A percentile compares a stretch with the other conserved stretches of the same genome.
phyloP scores from a whole-genome alignment of 2,113 vertebrate genomes.

The Sylvia atricapilla region DNA sequence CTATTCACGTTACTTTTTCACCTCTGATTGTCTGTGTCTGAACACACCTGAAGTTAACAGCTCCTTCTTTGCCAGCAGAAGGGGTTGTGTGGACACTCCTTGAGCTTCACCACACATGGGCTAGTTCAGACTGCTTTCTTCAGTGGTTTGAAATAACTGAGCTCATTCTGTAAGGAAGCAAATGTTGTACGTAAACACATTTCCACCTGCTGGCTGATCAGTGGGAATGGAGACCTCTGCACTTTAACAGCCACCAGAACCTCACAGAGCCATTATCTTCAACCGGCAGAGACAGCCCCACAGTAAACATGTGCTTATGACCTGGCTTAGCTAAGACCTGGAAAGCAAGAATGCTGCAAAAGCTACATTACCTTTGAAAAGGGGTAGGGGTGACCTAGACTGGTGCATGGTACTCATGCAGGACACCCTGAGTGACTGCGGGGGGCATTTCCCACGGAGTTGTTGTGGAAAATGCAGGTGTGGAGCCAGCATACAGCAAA shows the following conservation, averaged over 20 bases:
- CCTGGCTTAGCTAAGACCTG: neutral
- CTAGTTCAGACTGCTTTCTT: neutral
- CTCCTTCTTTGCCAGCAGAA: neutral
- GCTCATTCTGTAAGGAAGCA: neutral
- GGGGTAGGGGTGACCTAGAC: neutral
- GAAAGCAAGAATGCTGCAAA: neutral
- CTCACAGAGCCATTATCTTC: neutral
- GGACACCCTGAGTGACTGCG: accelerated
- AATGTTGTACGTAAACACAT: neutral
- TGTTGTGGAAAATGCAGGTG: neutral
- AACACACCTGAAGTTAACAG: neutral
- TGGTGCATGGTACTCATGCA: accelerated
- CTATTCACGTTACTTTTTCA: neutral
- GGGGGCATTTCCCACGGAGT: neutral
- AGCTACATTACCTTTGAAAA: neutral
- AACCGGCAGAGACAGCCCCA: neutral
- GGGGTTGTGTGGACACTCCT: neutral
- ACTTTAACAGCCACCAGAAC: neutral
- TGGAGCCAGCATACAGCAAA: neutral
- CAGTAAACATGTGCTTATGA: neutral
- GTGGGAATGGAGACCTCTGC: neutral
- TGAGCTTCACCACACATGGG: neutral
- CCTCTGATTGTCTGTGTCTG: neutral
- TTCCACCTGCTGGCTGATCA: neutral
- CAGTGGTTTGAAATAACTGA: neutral